phyloP scores from a whole-genome alignment of 2,888 invertebrate genomes.

The Andrena bucephala region DNA sequence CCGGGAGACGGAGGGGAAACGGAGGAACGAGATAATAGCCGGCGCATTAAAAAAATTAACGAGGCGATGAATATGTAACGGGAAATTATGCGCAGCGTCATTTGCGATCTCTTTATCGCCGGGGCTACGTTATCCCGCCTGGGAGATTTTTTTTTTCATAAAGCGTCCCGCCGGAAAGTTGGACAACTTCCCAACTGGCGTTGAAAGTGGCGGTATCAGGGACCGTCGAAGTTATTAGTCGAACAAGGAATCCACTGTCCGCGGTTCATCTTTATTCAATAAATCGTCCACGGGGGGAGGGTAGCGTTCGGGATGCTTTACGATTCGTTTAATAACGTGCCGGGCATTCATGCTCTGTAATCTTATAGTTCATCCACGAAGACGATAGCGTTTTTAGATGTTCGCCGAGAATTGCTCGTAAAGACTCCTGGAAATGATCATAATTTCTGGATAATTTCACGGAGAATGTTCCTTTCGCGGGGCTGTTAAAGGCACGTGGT shows the following conservation, averaged over 20 bases:
- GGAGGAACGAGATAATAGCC: slow-evolving; percentile 27
- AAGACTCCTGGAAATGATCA: slow-evolving; percentile 18
- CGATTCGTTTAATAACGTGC: slow-evolving; percentile 38
- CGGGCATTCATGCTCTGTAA: slow-evolving; percentile 6
- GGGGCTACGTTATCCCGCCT: slow-evolving; percentile 29
- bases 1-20: neutral
- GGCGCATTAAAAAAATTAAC: slow-evolving; percentile 54
- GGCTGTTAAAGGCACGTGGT: neutral
- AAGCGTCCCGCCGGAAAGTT: slow-evolving; percentile 28
- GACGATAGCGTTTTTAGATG: neutral
- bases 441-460: slow-evolving; percentile 47
- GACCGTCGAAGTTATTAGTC: slow-evolving; percentile 40
- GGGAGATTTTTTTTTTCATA: slow-evolving; percentile 50
- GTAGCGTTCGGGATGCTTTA: slow-evolving; percentile 21
- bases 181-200: slow-evolving; percentile 15
- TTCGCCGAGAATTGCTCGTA: slow-evolving; percentile 34
- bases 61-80: slow-evolving; percentile 62
- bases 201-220: neutral
- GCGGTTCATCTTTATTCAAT: slow-evolving; percentile 43
- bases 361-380: neutral
- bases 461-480: neutral
- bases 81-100: slow-evolving; percentile 60
- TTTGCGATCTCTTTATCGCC: slow-evolving; percentile 53
- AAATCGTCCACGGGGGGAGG: slow-evolving; percentile 12
- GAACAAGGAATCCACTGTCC: slow-evolving; percentile 24